Percentiles rank a stretch among this genome's conserved stretches.
Evolutionary conservation across 2,113 vertebrate genomes (phyloP).

Genomic region (Chaenocephalus aceratus): DNA sequence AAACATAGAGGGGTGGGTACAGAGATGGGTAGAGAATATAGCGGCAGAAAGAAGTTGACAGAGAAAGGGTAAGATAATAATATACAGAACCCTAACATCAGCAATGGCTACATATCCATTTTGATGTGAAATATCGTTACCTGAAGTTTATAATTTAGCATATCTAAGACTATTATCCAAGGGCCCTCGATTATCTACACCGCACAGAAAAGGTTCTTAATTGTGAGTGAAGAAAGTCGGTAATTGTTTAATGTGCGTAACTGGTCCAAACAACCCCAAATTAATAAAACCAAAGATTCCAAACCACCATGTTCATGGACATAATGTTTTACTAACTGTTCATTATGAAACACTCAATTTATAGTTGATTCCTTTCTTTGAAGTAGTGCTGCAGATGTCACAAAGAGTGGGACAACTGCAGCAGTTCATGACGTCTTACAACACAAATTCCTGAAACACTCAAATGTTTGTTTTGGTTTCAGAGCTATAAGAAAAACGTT

Average conservation of each 20-base stretch:
- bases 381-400: constrained; percentile 11
- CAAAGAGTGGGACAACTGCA: background rate
- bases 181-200: constrained; percentile 42
- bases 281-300: background rate
- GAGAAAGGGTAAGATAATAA: background rate
- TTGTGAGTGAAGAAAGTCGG: background rate
- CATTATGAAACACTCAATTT: background rate
- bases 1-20: background rate
- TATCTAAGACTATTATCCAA: background rate
- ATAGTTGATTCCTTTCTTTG: background rate
- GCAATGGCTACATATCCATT: constrained; percentile 32
- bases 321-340: background rate
- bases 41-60: background rate
- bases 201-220: constrained; percentile 17
- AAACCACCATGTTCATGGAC: background rate
- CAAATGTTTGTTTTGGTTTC: background rate
- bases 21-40: constrained; percentile 12
- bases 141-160: constrained; percentile 28
- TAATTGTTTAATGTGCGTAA: background rate
- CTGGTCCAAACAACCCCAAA: background rate
- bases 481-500: background rate
- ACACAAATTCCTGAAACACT: constrained; percentile 4
- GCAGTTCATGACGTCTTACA: background rate
- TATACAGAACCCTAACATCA: background rate
- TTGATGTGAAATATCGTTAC: constrained; percentile 33